These are phyloP conservation scores for Arremon brunneinucha DNA, from an alignment of 2,797 vertebrate genomes.

Conservation along the genomic window DNA sequence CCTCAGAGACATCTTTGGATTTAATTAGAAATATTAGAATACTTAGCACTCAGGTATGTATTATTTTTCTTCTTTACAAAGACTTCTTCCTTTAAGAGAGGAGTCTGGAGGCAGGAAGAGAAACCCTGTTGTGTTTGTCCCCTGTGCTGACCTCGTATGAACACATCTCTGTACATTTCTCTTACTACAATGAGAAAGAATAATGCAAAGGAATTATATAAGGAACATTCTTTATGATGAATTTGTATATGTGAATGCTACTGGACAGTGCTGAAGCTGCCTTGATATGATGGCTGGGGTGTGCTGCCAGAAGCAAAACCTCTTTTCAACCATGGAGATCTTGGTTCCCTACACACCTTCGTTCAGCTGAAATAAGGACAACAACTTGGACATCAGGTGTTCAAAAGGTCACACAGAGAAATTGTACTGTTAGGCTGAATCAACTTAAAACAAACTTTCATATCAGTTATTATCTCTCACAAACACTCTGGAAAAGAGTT, in stretches of 20 bases:
- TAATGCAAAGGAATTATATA: not conserved
- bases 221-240: not conserved
- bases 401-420: not conserved
- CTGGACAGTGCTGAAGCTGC: not conserved
- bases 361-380: not conserved
- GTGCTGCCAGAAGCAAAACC: not conserved
- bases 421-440: not conserved
- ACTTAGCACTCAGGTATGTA: not conserved
- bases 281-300: not conserved
- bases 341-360: not conserved
- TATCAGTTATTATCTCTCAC: not conserved
- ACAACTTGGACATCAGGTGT: not conserved
- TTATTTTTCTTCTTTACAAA: not conserved
- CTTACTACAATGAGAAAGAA: not conserved
- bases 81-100: not conserved
- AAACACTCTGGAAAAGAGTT: not conserved
- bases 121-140: not conserved
- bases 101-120: not conserved
- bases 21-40: not conserved
- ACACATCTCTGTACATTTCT: not conserved
- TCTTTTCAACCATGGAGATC: not conserved
- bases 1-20: not conserved
- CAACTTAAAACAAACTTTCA: not conserved
- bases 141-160: not conserved
- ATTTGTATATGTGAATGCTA: not conserved